A percentile compares a stretch with the other conserved stretches of the same genome.
These are phyloP conservation scores for Peromyscus leucopus DNA, from an alignment of 2,113 vertebrate genomes.

Conservation along the genomic window DNA sequence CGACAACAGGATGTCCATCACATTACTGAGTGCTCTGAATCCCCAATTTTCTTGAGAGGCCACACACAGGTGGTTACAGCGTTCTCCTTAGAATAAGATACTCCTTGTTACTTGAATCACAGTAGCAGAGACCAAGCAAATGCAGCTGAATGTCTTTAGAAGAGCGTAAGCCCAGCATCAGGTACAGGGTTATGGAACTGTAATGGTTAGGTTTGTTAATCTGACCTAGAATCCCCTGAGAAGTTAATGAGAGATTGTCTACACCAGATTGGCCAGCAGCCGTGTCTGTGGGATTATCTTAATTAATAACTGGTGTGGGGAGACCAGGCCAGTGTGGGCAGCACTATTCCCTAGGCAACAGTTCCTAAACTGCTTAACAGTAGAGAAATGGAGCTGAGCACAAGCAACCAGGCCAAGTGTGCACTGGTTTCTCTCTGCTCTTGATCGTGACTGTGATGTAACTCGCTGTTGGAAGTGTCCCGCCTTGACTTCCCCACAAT, in stretches of 20 bases:
- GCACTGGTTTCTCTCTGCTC: background rate
- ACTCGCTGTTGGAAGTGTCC: background rate
- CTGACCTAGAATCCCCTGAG: background rate
- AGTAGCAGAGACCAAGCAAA: constrained; percentile 11
- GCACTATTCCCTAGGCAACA: background rate
- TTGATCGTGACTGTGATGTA: background rate
- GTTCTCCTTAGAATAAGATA: background rate
- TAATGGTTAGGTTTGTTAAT: background rate
- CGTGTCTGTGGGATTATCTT: background rate
- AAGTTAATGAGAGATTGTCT: background rate
- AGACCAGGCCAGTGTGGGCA: background rate
- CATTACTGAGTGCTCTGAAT: background rate
- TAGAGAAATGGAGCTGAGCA: background rate
- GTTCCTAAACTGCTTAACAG: too few relatives aligned
- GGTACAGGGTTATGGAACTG: background rate
- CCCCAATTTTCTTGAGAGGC: background rate
- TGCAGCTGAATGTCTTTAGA: background rate
- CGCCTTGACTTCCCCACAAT: background rate
- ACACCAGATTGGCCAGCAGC: background rate
- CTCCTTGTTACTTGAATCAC: background rate
- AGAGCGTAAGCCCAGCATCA: background rate
- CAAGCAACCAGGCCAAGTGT: background rate
- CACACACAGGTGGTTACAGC: background rate
- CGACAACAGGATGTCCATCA: background rate
- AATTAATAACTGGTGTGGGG: background rate